Evolutionary conservation across 2,113 vertebrate species (phyloP).

Genomic region (Festucalex cinctus): DNA sequence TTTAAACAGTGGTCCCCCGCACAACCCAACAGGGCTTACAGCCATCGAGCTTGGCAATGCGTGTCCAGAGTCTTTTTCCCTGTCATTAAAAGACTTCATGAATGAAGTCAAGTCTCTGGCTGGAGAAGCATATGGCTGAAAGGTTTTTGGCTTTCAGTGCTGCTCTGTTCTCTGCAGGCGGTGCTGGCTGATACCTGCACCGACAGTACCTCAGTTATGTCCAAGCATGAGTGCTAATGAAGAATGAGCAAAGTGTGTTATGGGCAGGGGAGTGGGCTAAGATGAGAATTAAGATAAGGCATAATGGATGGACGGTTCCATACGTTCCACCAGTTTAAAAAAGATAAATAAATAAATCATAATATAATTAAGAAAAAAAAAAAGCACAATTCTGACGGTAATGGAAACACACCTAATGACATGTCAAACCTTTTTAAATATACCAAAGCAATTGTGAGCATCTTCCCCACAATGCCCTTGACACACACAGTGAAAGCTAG

Average conservation of each 20-base stretch:
- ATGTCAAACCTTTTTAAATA: no score
- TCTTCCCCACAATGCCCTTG: background rate
- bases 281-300: conserved; percentile 24
- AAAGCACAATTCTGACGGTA: no score
- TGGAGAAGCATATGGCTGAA: conserved; percentile 48
- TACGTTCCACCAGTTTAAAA: no score
- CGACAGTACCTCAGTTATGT: conserved; percentile 7
- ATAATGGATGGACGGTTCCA: background rate
- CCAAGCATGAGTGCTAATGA: conserved; percentile 40
- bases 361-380: no score
- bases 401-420: no score
- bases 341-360: no score
- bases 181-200: conserved; percentile 32
- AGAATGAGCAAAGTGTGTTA: conserved; percentile 36
- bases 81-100: conserved; percentile 47
- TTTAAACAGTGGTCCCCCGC: conserved; percentile 27
- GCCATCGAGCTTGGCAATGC: conserved; percentile 10
- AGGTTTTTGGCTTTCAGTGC: conserved; percentile 38
- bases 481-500: background rate
- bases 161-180: conserved; percentile 36
- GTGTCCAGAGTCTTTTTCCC: conserved; percentile 41
- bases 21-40: conserved; percentile 22
- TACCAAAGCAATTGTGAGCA: background rate
- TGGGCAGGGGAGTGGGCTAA: conserved; percentile 11
- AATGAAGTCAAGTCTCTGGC: conserved; percentile 31